A percentile compares a stretch with the other conserved stretches of the same genome.
Conservation (phyloP, 2,888 invertebrate species). For the Homarus gammarus region DNA sequence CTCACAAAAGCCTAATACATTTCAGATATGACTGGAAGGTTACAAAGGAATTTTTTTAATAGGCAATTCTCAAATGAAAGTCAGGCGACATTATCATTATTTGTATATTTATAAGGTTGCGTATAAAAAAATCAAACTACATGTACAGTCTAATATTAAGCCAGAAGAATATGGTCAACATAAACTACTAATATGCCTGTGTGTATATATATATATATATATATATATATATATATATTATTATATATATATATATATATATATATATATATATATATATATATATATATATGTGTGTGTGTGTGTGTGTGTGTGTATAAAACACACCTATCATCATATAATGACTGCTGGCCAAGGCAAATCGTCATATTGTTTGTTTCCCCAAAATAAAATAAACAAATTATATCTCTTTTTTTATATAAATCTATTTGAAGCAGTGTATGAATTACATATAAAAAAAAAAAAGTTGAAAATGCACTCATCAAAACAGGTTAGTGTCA, state of each 20-base stretch:
- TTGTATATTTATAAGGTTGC: slow-evolving; percentile 14
- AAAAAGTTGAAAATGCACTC: slow-evolving; percentile 22
- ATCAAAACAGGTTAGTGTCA: slow-evolving; percentile 28
- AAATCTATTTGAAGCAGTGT: background rate
- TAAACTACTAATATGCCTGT: slow-evolving; percentile 20
- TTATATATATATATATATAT: slow-evolving; percentile 41
- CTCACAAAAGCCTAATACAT: no score
- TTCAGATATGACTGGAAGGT: background rate
- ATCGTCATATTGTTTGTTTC: background rate
- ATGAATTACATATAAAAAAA: background rate
- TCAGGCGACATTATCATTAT: background rate
- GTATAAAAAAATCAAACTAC: slow-evolving; percentile 30
- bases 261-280: slow-evolving; percentile 45
- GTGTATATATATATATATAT: slow-evolving; percentile 24
- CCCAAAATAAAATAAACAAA: background rate
- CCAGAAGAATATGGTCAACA: background rate
- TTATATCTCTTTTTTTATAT: background rate
- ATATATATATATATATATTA: background rate
- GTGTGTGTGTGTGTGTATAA: background rate
- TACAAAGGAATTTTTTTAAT: background rate
- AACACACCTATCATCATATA: background rate
- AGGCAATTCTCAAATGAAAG: background rate
- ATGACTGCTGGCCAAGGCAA: background rate
- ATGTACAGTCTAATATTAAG: background rate
- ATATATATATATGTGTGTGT: slow-evolving; percentile 3